phyloP scores from a whole-genome alignment of 2,797 vertebrate genomes.

The Taeniopygia guttata region DNA sequence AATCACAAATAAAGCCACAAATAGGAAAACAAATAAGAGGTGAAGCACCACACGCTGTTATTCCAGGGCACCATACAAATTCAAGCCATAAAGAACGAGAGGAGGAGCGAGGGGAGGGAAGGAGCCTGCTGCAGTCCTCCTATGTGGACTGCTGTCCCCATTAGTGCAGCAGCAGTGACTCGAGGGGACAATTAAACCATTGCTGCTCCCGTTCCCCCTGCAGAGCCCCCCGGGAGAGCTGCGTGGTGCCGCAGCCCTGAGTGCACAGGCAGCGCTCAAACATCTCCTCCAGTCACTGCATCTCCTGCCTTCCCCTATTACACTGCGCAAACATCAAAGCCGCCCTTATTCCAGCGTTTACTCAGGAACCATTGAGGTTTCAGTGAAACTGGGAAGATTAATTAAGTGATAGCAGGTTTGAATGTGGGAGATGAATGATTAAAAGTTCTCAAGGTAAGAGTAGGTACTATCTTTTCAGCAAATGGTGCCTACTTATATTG shows the following conservation, averaged over 20 bases:
- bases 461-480: conserved; percentile 14
- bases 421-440: conserved; percentile 41
- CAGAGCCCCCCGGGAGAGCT: neutral
- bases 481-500: conserved; percentile 35
- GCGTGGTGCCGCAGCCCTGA: neutral
- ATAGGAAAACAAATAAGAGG: neutral
- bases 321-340: conserved; percentile 5
- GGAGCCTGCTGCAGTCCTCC: neutral
- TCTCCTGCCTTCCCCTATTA: neutral
- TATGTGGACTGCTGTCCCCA: neutral
- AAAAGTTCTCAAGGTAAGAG: conserved; percentile 48
- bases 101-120: neutral
- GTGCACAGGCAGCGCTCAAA: neutral
- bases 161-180: neutral
- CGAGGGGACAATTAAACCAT: conserved; percentile 35
- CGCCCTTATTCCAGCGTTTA: conserved; percentile 19
- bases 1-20: neutral
- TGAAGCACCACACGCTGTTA: neutral
- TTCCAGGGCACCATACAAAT: neutral
- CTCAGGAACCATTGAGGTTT: neutral
- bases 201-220: neutral
- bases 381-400: conserved; percentile 17
- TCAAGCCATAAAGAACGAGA: neutral
- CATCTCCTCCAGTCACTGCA: neutral
- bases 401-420: conserved; percentile 46